These are phyloP conservation scores for Alsophila aescularia DNA, from an alignment of 2,888 invertebrate genomes.

Conservation along the genomic window DNA sequence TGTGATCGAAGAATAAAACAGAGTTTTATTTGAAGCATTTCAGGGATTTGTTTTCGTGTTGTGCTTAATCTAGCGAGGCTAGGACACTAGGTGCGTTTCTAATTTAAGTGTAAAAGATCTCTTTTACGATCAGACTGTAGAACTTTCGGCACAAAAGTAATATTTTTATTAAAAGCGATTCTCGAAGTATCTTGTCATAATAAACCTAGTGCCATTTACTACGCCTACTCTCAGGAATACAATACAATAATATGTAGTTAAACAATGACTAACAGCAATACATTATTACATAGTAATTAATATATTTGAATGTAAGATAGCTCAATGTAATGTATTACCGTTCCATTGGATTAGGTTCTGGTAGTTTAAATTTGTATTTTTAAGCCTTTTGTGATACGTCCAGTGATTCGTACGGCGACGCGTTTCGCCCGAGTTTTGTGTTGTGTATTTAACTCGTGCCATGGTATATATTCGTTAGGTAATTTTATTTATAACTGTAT, in stretches of 20 bases:
- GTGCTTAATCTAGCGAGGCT: constrained; percentile 81
- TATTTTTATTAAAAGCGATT: constrained; percentile 51
- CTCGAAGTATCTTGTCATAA: constrained; percentile 78
- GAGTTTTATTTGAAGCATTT: constrained; percentile 83
- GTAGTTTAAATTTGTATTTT: constrained; percentile 70
- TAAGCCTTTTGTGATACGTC: constrained; percentile 82
- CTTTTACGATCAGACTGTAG: constrained; percentile 53
- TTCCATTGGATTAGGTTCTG: constrained; percentile 81
- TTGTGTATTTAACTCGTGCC: constrained; percentile 45
- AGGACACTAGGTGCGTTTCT: constrained; percentile 67
- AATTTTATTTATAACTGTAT: constrained; percentile 36
- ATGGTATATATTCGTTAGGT: constrained; percentile 21
- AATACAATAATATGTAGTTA: constrained; percentile 75
- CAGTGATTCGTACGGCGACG: constrained; percentile 61
- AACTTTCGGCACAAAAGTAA: constrained; percentile 64
- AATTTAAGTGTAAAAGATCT: constrained; percentile 63
- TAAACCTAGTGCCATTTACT: constrained; percentile 79
- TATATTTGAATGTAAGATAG: constrained; percentile 81
- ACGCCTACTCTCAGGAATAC: constrained; percentile 72
- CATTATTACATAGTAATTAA: constrained; percentile 61
- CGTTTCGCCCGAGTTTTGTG: constrained; percentile 27
- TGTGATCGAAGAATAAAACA: constrained; percentile 82
- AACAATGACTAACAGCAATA: constrained; percentile 79
- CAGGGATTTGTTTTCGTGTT: constrained; percentile 75
- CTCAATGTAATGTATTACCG: constrained; percentile 82